phyloP scores from a whole-genome alignment of 2,797 vertebrate species.

The Halcyon chelicuti region DNA sequence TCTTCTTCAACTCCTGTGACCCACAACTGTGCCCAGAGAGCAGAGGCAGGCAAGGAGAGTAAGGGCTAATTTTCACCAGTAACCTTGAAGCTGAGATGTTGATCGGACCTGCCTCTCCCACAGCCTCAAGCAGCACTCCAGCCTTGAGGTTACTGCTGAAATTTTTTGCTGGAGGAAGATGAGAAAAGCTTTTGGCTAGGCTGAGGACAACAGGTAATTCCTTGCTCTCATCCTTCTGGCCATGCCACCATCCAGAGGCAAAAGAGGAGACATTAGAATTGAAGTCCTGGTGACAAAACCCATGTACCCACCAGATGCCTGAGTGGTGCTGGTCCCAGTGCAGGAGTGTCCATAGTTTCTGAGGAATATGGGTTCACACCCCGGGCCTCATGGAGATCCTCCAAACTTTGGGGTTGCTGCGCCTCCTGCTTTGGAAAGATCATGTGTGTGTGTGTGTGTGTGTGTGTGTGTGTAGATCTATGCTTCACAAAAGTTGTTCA shows the following conservation, averaged over 20 bases:
- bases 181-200: background rate
- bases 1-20: background rate
- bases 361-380: background rate
- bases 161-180: background rate
- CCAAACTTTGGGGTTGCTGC: background rate
- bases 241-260: fast-evolving
- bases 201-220: background rate
- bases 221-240: background rate
- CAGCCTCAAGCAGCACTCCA: background rate
- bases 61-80: background rate
- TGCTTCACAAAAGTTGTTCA: background rate
- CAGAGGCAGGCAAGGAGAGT: background rate
- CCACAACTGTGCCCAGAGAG: fast-evolving
- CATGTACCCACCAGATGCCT: fast-evolving
- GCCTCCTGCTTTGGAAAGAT: background rate
- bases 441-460: too few relatives aligned
- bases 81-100: fast-evolving
- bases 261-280: background rate
- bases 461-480: background rate
- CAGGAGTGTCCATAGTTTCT: background rate
- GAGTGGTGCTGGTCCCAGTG: fast-evolving
- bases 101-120: background rate
- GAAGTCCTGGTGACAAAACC: background rate
- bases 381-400: fast-evolving
- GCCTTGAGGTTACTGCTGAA: background rate